Evolutionary conservation across 2,113 vertebrate species (phyloP), one percentile per base, ranked within the genome.

Genomic region (Meriones unguiculatus): DNA sequence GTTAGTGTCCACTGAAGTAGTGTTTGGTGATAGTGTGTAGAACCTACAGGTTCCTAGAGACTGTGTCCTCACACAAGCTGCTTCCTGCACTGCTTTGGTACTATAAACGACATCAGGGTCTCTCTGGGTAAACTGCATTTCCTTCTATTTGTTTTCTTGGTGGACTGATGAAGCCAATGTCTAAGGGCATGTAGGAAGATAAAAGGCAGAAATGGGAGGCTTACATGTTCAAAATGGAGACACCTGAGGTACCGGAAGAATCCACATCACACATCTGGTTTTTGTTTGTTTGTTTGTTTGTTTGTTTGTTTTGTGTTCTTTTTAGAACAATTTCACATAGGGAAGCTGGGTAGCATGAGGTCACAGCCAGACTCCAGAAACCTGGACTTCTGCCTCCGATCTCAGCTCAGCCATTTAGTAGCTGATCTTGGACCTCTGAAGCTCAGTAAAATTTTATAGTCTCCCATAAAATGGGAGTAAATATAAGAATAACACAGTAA

Each of bases 101-200:
- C 15, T 2, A 9, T 28, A 70, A 90, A 38, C 38, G 73, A 90
- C 22, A 76, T 67, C 2, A 89, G 86, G 81, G 38, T 78, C 52
- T 28, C 0, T 73, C 30, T 57, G 78, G 5, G 24, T 77, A 89
- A 91, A 30, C 59, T n/a, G 0, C 28, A 73, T 90, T 95, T 94
- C 77, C 64, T 95, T 92, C 92, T 70, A 76, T 17, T 24, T 17
- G 10, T 41, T 86, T 32, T 67, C 41, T 67, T 82, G 82, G 54
- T 75, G 90, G 50, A 70, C 38, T 50, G 65, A 67, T 86, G 38
- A 95, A 73, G 62, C 87, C 75, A 89, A 93, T 91, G 24, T 11
- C 75, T 76, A 1, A 77, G 70, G 95, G 59, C 81, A 87, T n/a
- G 9, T 10, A 89, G 72, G 25, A 64, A 92, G 54, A 77, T 89